Conservation (phyloP, 2,113 vertebrate genomes). For the Eudyptes chrysolophus region DNA sequence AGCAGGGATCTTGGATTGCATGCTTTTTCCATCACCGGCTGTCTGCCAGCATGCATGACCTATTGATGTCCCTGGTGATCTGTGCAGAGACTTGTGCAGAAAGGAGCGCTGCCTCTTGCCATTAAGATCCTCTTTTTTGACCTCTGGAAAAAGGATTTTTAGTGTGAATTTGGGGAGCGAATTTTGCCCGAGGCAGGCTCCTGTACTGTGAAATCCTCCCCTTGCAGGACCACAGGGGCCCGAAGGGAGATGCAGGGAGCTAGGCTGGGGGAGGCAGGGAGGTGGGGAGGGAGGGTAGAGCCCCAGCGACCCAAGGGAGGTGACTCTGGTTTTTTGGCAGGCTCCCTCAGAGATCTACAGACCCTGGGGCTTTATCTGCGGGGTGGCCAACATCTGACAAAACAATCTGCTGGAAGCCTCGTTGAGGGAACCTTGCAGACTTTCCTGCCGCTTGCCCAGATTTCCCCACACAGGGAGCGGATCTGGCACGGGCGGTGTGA, state of each 20-base stretch:
- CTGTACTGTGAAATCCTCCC: background rate
- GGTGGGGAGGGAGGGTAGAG: background rate
- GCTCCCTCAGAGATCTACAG: background rate
- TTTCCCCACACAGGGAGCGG: background rate
- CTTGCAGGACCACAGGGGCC: background rate
- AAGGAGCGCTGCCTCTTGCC: background rate
- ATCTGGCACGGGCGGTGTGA: background rate
- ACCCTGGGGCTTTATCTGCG: background rate
- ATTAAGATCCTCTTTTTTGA: background rate
- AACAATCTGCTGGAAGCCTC: background rate
- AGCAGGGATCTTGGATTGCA: background rate
- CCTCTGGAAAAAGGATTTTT: background rate
- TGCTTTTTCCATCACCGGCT: background rate
- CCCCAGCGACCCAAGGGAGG: background rate
- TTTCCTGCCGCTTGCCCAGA: background rate
- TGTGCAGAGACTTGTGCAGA: background rate
- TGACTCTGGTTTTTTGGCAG: background rate
- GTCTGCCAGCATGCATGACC: background rate
- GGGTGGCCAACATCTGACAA: slow-evolving; percentile 10
- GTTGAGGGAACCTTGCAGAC: background rate
- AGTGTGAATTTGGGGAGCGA: background rate
- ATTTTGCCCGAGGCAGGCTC: background rate
- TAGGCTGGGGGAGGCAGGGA: background rate
- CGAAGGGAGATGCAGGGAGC: background rate
- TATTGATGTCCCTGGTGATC: background rate